phyloP scores from a whole-genome alignment of 2,113 vertebrate genomes.

The Elaphurus davidianus region DNA sequence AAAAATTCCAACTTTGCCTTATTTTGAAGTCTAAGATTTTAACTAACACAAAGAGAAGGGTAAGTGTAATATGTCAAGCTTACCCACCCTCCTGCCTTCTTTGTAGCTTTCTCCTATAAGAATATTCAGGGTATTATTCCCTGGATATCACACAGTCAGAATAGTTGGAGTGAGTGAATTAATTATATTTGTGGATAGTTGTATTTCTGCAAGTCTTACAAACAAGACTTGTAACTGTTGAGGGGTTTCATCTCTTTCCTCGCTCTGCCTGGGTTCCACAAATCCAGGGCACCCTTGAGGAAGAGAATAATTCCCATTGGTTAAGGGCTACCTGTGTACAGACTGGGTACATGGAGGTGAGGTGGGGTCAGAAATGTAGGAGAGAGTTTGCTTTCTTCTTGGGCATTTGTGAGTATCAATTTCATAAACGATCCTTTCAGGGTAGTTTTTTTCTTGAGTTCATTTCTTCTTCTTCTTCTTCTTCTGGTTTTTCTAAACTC shows the following conservation, averaged over 20 bases:
- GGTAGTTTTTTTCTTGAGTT: neutral
- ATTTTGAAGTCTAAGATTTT: neutral
- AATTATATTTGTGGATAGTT: neutral
- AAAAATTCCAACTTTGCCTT: neutral
- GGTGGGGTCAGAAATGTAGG: neutral
- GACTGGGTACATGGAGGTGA: fast-evolving
- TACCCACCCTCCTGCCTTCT: neutral
- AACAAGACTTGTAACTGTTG: neutral
- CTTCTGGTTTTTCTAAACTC: neutral
- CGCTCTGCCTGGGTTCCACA: neutral
- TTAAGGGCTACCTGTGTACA: fast-evolving
- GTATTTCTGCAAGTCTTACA: neutral
- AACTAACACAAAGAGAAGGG: neutral
- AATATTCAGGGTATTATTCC: neutral
- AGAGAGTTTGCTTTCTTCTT: neutral
- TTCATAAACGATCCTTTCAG: neutral
- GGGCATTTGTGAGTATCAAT: neutral
- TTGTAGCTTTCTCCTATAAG: neutral
- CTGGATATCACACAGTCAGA: neutral
- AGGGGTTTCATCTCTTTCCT: neutral
- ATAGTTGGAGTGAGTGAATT: fast-evolving
- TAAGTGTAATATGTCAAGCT: neutral
- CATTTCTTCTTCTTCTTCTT: neutral
- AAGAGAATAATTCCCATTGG: fast-evolving
- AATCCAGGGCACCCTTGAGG: neutral